Base-by-base conservation (phyloP, 2,113 vertebrate species). In the Psilopsiagon aymara region DNA sequence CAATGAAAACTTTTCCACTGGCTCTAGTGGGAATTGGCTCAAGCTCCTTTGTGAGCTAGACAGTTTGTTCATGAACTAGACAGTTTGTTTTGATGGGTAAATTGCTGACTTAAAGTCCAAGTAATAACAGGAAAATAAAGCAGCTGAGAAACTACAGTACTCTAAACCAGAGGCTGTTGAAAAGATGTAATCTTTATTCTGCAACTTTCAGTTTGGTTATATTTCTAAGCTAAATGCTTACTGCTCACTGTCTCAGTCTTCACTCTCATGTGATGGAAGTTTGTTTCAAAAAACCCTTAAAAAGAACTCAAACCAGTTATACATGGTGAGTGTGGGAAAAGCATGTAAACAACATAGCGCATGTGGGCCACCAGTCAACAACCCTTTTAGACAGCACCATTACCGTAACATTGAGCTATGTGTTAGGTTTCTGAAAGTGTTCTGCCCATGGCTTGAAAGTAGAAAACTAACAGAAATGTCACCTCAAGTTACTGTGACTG, bases 21-120 rank as follows among this genome's bases (percentile, higher is more conserved):
- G 59, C 87, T 92, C 47, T 73, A 97, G 71, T 81, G 81, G 91
- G 93, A 95, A 94, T 92, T 94, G 86, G 89, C 92, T 88, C 27
- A 28, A 68, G 80, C 31, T 87, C 55, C 73, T 92, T 49, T 90
- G 73, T 46, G 53, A 95, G 85, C 94, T 88, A 95, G 92, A 94
- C 94, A 95, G 89, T 92, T 95, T 95, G 86, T 84, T 94, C 80
- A 2, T 88, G 92, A 93, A 60, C 86, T 88, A 96, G 88, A 93
- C 90, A 75, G 86, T 82, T 81, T 97, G 84, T 95, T 94, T 94
- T 77, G 84, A 95, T 90, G 79, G 82, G 49, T 92, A 96, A 96
- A 96, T 53, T 75, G 80, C 91, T 92, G 71, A 87, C 52, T 92
- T 94, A n/a, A 92, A 86, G 77, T 47, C 86, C 74, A 94, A 84